Base-by-base conservation (phyloP, 2,888 invertebrate species). In the Caenorhabditis imperialis region DNA sequence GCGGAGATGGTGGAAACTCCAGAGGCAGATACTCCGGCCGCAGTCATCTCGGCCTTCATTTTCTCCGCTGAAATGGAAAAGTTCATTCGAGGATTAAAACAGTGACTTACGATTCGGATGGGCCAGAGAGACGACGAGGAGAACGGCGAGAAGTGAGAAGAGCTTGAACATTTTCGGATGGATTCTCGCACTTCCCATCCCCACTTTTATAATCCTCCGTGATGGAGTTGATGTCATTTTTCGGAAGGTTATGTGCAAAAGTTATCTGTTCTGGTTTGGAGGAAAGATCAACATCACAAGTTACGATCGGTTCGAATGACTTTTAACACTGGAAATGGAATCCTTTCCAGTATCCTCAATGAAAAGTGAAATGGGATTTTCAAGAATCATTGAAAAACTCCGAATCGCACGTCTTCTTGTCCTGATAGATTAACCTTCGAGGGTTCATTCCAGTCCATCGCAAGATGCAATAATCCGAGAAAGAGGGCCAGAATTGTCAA, bases 201-300 rank as follows among this genome's bases (percentile, higher is more conserved):
- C 18, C 22, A 8, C 1, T 35, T 61, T 40, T 61, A 61, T 61
- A 61, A 12, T 35, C 18, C 12, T 42, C 20, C 2, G 0, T 16
- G 20, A 35, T 18, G 61, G 22, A 20, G 20, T 20, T 33, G 42
- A 51, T 22, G 51, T 50, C 27, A 16, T 23, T 25, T 48, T 58
- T 58, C 58, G 14, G 27, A 48, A n/a, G n/a, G n/a, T n/a, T n/a
- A n/a, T n/a, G 27, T 38, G 47, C 48, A 48, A 48, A 18, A 10
- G 33, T 60, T 61, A 61, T 61, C 51, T 50, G 51, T 61, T 40
- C 61, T 42, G 44, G 61, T 61, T 61, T 23, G 20, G 22, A 10
- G 44, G 23, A 30, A 58, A 58, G 48, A 58, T 48, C 58, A 58
- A 27, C 48, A 33, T 14, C 58, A 58, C 6, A 40, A 44, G n/a